phyloP scores from a whole-genome alignment of 2,113 vertebrate species.

The Emydocephalus ijimae region DNA sequence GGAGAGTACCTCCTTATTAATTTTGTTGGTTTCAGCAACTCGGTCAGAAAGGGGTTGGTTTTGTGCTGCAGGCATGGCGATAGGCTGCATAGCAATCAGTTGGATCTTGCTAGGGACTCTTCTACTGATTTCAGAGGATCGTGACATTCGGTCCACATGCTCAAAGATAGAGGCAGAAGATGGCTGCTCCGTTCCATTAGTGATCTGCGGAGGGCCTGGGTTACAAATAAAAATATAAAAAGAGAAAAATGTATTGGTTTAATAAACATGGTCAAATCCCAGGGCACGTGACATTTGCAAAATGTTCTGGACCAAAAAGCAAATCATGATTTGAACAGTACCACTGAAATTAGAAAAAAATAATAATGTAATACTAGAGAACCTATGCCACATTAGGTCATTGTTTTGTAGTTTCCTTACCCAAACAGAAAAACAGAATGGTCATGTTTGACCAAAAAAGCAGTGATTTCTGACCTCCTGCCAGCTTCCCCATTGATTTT shows the following conservation, averaged over 20 bases:
- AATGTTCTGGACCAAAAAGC: slow-evolving; percentile 15
- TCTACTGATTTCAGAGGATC: slow-evolving; percentile 79
- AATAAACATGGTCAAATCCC: slow-evolving; percentile 25
- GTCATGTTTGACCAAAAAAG: background rate
- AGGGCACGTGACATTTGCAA: slow-evolving; percentile 6
- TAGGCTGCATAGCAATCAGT: slow-evolving; percentile 96
- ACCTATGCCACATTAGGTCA: background rate
- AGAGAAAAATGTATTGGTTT: background rate
- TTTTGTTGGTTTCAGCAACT: slow-evolving; percentile 81
- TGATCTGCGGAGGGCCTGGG: slow-evolving; percentile 79
- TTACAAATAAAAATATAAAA: slow-evolving; percentile 25
- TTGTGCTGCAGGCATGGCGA: slow-evolving; percentile 79
- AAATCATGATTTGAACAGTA: slow-evolving; percentile 22
- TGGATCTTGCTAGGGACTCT: slow-evolving; percentile 90
- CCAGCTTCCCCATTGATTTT: background rate
- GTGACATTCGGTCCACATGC: slow-evolving; percentile 89
- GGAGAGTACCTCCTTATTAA: slow-evolving; percentile 87
- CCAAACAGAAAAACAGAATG: background rate
- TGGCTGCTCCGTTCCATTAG: slow-evolving; percentile 76
- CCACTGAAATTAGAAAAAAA: slow-evolving; percentile 13
- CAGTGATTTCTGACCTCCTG: background rate
- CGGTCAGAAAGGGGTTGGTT: slow-evolving; percentile 73
- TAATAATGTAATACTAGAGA: background rate
- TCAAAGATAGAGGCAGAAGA: slow-evolving; percentile 94
- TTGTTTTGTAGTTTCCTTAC: background rate